Base-by-base conservation (phyloP, 1,140 invertebrate species). In the Halotydeus destructor region DNA sequence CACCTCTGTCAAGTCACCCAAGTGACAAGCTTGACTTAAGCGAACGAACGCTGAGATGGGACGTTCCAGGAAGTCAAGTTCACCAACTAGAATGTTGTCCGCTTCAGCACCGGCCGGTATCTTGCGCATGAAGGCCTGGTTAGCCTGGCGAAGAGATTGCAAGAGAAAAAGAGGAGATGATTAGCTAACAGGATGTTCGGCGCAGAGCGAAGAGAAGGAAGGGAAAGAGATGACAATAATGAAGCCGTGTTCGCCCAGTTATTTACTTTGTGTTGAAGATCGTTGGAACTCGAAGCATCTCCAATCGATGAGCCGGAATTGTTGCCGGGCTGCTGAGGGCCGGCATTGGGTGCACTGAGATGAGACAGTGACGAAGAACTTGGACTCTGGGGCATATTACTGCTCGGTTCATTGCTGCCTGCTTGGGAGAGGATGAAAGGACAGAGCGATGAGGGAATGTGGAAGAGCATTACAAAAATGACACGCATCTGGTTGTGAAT, bases 91-190 rank as follows among this genome's bases (percentile, higher is more conserved):
- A 52, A 99, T 91, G 59, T 96, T 97, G 36, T 84, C 84, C 2
- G 89, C 86, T 62, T 98, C 91, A 1, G 88, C 80, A 18, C 86
- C 89, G 0, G 72, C 71, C n/a, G 89, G 91, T 55, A 98, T 88
- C 67, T 97, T 97, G 30, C 80, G 70, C 84, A 94, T 88, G 52
- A 96, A 96, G 52, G 88, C 72, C 38, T 75, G 76, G 60, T 96
- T 94, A 34, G 71, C 68, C 70, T 84, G 67, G 48, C 54, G 54
- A 51, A 44, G 35, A 22, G 43, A 5, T n/a, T n/a, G n/a, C n/a
- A 37, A n/a, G 12, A 11, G 35, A 37, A n/a, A 22, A 6, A 37
- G 6, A n/a, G 18, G 1, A n/a, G 34, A n/a, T n/a, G n/a, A n/a
- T n/a, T n/a, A n/a, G n/a, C n/a, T n/a, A n/a, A 34, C 5, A 16